Base-by-base conservation (phyloP, 1,140 invertebrate genomes). In the Bombus superbus region DNA sequence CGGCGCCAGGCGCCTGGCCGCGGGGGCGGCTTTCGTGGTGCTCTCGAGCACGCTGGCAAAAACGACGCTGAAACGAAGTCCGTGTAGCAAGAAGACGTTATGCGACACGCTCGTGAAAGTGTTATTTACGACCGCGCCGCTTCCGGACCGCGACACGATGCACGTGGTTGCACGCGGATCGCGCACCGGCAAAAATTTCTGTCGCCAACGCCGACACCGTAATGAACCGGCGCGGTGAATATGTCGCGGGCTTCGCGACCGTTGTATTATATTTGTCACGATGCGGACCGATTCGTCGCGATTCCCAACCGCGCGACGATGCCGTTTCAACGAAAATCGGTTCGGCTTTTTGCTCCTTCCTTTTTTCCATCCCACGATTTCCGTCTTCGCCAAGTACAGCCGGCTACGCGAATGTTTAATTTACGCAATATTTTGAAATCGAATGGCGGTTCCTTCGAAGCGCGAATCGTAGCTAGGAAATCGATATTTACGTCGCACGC, bases 51-150 rank as follows among this genome's bases (percentile, higher is more conserved):
- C 53, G 25, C 53, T 78, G 32, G 88, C 84, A 83, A 86, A 89
- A 89, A 89, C 71, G 47, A n/a, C 57, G 66, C 42, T 81, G 80
- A 84, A 89, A 89, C 87, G 71, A 80, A 87, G 88, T 59, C 76
- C 88, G 73, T 84, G 88, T 87, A 88, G 80, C 76, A 72, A 83
- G 88, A 89, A 89, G 88, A 89, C 88, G 88, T 89, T 89, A 89
- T 83, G 87, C 80, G 88, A 89, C 87, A 82, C 84, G 66, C 84
- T 85, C 72, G 88, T 69, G 88, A 86, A 89, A 89, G 80, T 75
- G 84, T 89, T 89, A 89, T 89, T 89, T 89, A 89, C 81, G 88
- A 75, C 75, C 15, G 64, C 47, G 57, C 77, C 78, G 53, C 44
- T 86, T 82, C 69, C 44, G 74, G 72, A 44, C 62, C 53, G 62